Evolutionary conservation across 1,140 invertebrate genomes (phyloP), one percentile per base, ranked within the genome.

Genomic region (Yoshiicerus persimilis): DNA sequence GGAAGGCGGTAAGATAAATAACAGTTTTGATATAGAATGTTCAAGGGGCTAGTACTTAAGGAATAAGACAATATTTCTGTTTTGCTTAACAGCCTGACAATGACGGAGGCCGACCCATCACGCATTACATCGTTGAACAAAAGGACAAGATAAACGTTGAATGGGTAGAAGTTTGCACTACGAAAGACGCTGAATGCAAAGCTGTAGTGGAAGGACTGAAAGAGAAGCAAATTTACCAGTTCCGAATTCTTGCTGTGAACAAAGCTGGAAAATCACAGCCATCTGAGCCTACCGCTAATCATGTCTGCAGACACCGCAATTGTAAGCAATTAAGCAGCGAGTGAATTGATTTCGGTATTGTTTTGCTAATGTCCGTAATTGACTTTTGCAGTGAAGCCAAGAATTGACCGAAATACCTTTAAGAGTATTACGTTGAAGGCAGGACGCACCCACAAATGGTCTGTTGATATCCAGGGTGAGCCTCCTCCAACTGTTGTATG

Each of bases 31-130:
- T 11, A 64, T 64, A 10, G n/a, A 8, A 64, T 64, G 4, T 9
- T 27, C 6, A 9, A 30, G 5, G 10, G 32, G n/a, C 20, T 8
- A 83, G 8, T n/a, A 27, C n/a, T n/a, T 9, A 34, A 34, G 5
- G 5, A 27, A 8, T 30, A 83, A 30, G 25, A n/a, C 30, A 90
- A 92, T 70, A 9, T 30, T 64, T 16, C 20, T 47, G 11, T 47
- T 16, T 47, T 3, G 20, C 11, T 2, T 64, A 34, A 2, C 27
- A 85, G 91, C 98, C 98, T 16, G 95, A 95, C 36, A 96, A 94
- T 88, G 97, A 99, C 92, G 98, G 98, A 92, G 98, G 99, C 32
- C 95, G 98, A 88, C 96, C 98, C n/a, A 97, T 99, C 89, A 85
- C 87, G 20, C 84, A 88, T 30, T 89, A 89, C 86, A 87, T 98